Evolutionary conservation across 2,113 vertebrate species (phyloP).

Genomic region (Axis porcinus): DNA sequence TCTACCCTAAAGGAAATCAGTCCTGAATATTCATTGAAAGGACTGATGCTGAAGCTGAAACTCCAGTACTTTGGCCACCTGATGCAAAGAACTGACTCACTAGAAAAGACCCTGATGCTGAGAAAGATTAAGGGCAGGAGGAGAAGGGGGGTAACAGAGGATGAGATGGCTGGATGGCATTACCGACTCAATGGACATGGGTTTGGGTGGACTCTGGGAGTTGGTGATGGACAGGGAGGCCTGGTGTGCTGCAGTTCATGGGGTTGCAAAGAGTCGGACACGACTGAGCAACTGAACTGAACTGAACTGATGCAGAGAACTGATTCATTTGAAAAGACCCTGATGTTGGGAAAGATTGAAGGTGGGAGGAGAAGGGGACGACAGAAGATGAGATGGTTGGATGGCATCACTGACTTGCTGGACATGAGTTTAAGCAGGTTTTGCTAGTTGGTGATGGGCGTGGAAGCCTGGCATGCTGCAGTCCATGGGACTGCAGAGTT

Average conservation of each 20-base stretch:
- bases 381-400: not conserved
- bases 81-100: not conserved
- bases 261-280: not conserved
- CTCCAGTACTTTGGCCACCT: not conserved
- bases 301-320: not conserved
- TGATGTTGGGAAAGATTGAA: not conserved
- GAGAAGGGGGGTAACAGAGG: not conserved
- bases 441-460: accelerated
- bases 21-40: not conserved
- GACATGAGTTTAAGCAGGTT: not conserved
- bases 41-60: not conserved
- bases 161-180: not conserved
- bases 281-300: not conserved
- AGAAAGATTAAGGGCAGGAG: not conserved
- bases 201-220: not conserved
- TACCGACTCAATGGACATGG: not conserved
- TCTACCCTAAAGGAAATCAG: not conserved
- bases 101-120: not conserved
- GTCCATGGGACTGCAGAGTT: not conserved
- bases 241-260: not conserved
- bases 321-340: not conserved
- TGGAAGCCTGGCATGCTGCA: not conserved
- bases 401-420: not conserved
- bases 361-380: not conserved
- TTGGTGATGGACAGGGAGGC: not conserved